Evolutionary conservation across 1,140 invertebrate genomes (phyloP), one percentile per base, ranked within the genome.

Genomic region (Drosophila sp.): DNA sequence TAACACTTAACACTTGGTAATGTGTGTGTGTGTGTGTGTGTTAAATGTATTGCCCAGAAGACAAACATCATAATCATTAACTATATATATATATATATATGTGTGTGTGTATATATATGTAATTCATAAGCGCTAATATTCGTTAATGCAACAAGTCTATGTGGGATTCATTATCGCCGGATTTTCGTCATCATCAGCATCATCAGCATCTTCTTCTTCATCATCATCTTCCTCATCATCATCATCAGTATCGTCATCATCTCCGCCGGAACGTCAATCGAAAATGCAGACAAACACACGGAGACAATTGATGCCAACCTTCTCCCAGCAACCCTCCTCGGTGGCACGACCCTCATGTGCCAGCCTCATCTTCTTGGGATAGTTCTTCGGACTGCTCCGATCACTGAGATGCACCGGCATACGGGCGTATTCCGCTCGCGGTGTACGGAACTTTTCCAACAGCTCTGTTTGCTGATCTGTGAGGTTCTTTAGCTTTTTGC

Each of bases 401-500:
- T 91, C 86, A 36, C 91, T 92, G 9, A 92, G 74, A 66, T 92
- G 80, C 18, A 92, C 90, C 4, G 91, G 91, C 91, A 92, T 91
- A 66, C 77, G 70, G 50, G 91, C 80, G 59, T 82, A 92, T 54
- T 90, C 89, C 5, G 91, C 89, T 11, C 91, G 72, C 27, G 89
- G 78, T 16, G 89, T 80, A 18, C 86, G 87, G 57, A 92, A 92
- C 57, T 91, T 91, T 48, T 91, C 89, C 64, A 92, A 21, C 56
- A 92, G 78, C 36, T 86, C 79, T 38, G 64, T 67, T 72, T 92
- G 91, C 54, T 92, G 91, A 50, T 79, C 77, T 16, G 91, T 92
- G 41, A 92, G 75, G 79, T 91, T 91, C 50, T 91, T 90, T 0
- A 80, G 64, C 63, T 92, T 92, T 48, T 91, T 91, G 57, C 90